These are phyloP conservation scores for Elysia crispata DNA, from an alignment of 2,888 invertebrate species.

Conservation along the genomic window DNA sequence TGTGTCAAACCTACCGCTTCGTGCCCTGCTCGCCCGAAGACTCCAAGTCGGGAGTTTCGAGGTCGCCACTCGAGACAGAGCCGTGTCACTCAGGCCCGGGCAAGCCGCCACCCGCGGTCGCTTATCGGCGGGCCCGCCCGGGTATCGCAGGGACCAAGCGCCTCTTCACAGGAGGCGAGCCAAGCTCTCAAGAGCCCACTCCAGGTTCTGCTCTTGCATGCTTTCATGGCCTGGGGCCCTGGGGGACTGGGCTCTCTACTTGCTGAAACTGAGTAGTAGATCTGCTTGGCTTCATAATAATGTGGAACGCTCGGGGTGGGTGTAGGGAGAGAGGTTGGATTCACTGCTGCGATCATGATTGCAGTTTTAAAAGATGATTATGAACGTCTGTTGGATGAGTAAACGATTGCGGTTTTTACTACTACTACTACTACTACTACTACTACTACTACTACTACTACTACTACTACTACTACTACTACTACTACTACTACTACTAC, in stretches of 20 bases:
- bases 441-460: slow-evolving; percentile 28
- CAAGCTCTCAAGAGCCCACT: slow-evolving; percentile 17
- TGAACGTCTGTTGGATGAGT: too few species aligned
- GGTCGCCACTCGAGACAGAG: slow-evolving; percentile 35
- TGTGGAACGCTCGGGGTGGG: too few species aligned
- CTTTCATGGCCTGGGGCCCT: background rate
- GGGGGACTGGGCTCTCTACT: too few species aligned
- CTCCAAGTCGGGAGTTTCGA: too few species aligned
- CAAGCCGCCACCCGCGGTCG: slow-evolving; percentile 46
- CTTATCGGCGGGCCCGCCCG: slow-evolving; percentile 37
- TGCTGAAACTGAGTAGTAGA: too few species aligned
- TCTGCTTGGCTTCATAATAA: too few species aligned
- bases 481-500: slow-evolving; percentile 28
- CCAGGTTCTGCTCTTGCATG: background rate
- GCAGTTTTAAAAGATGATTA: too few species aligned
- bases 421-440: slow-evolving; percentile 28
- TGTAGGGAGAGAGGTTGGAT: too few species aligned
- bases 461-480: slow-evolving; percentile 28
- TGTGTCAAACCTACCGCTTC: too few species aligned
- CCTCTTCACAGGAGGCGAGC: background rate
- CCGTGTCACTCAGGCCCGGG: slow-evolving; percentile 17
- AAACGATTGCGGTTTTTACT: background rate
- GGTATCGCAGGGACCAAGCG: slow-evolving; percentile 42
- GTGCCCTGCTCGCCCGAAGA: too few species aligned
- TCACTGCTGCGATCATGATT: too few species aligned